These are phyloP conservation scores for Zophobas morio DNA, from an alignment of 1,140 invertebrate genomes.

Conservation along the genomic window DNA sequence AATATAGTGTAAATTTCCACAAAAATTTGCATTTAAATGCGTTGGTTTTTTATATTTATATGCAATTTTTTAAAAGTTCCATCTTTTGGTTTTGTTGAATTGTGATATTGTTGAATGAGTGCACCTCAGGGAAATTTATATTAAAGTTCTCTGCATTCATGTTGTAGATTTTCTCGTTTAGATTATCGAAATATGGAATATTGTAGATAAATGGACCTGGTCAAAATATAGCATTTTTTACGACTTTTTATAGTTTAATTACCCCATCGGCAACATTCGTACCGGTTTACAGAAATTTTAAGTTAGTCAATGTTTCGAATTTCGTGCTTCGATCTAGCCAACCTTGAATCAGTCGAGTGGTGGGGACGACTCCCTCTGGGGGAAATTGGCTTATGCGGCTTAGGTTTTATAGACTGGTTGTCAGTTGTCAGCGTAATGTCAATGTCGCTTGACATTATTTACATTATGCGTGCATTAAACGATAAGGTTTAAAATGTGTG, in stretches of 20 bases:
- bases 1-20: constrained; percentile 41
- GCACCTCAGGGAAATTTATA: constrained; percentile 60
- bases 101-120: constrained; percentile 55
- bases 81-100: constrained; percentile 41
- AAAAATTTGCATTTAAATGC: constrained; percentile 41
- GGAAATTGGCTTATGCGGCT: constrained; percentile 27
- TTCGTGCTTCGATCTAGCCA: constrained; percentile 10
- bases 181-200: constrained; percentile 20
- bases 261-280: no score
- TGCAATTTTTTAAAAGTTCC: constrained; percentile 45
- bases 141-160: constrained; percentile 57
- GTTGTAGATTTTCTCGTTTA: constrained; percentile 40
- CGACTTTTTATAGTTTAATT: constrained; percentile 1
- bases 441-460: constrained; percentile 43
- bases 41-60: constrained; percentile 41
- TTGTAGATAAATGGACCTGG: constrained; percentile 8
- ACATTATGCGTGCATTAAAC: constrained; percentile 33
- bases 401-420: constrained; percentile 33
- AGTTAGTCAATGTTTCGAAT: neutral
- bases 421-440: constrained; percentile 46
- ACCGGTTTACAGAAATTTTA: neutral
- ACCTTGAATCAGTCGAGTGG: constrained; percentile 6
- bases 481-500: constrained; percentile 26
- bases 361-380: constrained; percentile 34
- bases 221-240: constrained; percentile 27